Evolutionary conservation across 2,113 vertebrate genomes (phyloP), one percentile per base, ranked within the genome.

Genomic region (Centropus bengalensis): DNA sequence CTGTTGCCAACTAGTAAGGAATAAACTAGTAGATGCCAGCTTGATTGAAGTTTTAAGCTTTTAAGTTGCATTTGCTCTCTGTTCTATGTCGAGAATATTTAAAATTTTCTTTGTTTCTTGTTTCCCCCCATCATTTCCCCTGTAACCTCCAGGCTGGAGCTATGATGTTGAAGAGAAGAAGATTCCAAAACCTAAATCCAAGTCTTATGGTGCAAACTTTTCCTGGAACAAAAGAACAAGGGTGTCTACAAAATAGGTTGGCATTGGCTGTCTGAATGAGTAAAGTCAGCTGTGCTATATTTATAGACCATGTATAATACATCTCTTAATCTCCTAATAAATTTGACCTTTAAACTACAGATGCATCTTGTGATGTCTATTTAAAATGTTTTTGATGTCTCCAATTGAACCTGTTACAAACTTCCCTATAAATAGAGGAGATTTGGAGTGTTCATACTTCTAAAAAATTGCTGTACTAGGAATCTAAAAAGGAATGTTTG

Each of bases 151-250:
- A 99, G 99, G 99, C 95, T 99, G 99, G 99, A 99, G 98, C 98
- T 99, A 99, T 64, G 98, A 99, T 6, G 51, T 99, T 90, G 98
- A 99, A 73, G 99, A 99, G 96, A 99, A 97, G 97, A 99, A 97
- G 96, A 97, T 93, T 96, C 97, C 98, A 52, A 99, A 99, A 98
- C 99, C 99, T 83, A 99, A 98, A 97, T 98, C 98, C 95, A 99
- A 99, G 97, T 99, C 99, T 95, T 99, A 99, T 2, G 99, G 98
- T 33, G 98, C 98, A 93, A 99, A 99, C 98, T 99, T 99, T 98
- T 99, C 99, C 96, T 99, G 99, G 99, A 98, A 99, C 98, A 99
- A 98, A 98, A 99, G 99, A 97, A 99, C 99, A 94, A 98, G 99
- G 96, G 98, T 99, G 91, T 99, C 99, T 63, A 98, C 99, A 88